A percentile compares a stretch with the other conserved stretches of the same genome.
These are phyloP conservation scores for Ephestia elutella DNA, from an alignment of 1,140 invertebrate genomes.

Conservation along the genomic window DNA sequence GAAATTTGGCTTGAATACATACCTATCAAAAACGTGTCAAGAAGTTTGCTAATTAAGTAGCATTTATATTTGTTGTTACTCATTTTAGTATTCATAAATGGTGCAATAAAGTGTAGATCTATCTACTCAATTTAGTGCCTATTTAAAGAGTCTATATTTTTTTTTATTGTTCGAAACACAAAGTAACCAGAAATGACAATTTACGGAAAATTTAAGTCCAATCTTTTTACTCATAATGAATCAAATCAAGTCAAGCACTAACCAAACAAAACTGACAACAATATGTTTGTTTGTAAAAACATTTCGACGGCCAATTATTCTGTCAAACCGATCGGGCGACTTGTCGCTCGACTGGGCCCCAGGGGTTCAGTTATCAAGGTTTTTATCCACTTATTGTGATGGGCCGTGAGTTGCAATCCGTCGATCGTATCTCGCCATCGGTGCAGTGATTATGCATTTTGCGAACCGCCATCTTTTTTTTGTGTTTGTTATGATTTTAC, in stretches of 20 bases:
- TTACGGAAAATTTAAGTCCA: no score
- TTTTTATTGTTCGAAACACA: no score
- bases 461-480: constrained; percentile 12
- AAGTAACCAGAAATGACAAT: no score
- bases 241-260: no score
- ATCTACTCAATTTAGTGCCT: no score
- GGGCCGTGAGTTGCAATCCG: constrained; percentile 46
- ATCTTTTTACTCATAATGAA: background rate
- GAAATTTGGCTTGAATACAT: no score
- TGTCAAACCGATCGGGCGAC: constrained; percentile 25
- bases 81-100: no score
- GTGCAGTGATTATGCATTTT: constrained; percentile 55
- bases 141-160: no score
- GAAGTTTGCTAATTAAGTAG: no score
- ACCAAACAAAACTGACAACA: background rate
- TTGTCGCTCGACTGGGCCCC: constrained; percentile 4
- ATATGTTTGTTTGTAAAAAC: background rate
- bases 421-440: constrained; percentile 46
- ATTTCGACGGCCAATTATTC: constrained; percentile 48
- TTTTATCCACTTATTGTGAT: constrained; percentile 35
- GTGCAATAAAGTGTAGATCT: no score
- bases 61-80: no score
- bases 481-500: background rate
- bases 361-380: constrained; percentile 9
- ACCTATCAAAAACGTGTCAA: no score